Conservation (phyloP, 1,140 invertebrate species). For the Camponotus floridanus region DNA sequence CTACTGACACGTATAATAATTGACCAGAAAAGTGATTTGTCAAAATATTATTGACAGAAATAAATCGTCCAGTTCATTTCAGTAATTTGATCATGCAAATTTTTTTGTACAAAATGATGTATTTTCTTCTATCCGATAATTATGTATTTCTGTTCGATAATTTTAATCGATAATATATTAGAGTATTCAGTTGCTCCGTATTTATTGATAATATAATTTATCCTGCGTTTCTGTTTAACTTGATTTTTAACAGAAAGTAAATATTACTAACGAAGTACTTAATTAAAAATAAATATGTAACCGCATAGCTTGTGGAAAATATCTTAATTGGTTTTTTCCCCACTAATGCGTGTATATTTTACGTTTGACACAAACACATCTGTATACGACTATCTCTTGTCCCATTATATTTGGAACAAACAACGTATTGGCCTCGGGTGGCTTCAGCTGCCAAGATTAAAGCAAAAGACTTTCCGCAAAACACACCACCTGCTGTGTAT, state of each 20-base stretch:
- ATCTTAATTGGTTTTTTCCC: background rate
- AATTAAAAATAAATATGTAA: slow-evolving; percentile 28
- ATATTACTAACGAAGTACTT: background rate
- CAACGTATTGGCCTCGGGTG: background rate
- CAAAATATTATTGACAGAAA: slow-evolving; percentile 15
- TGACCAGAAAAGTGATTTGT: slow-evolving; percentile 15
- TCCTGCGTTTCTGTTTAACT: background rate
- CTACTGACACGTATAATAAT: background rate
- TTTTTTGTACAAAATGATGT: background rate
- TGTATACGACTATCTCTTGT: background rate
- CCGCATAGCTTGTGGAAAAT: background rate
- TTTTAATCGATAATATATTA: slow-evolving; percentile 26
- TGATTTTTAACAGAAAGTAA: slow-evolving; percentile 2
- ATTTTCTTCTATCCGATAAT: background rate
- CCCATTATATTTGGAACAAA: background rate
- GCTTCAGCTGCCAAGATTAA: slow-evolving; percentile 31
- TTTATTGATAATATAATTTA: slow-evolving; percentile 15
- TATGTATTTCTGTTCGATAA: background rate
- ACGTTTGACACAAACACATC: background rate
- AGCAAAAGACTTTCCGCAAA: slow-evolving; percentile 44
- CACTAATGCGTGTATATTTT: background rate
- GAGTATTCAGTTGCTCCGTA: background rate
- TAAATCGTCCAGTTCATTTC: slow-evolving; percentile 25
- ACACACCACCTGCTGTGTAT: slow-evolving; percentile 14
- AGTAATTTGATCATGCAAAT: background rate